Percentiles rank a stretch among this genome's conserved stretches.
These are phyloP conservation scores for Odontamblyopus lacepedii DNA, from an alignment of 2,797 vertebrate species.

Conservation along the genomic window DNA sequence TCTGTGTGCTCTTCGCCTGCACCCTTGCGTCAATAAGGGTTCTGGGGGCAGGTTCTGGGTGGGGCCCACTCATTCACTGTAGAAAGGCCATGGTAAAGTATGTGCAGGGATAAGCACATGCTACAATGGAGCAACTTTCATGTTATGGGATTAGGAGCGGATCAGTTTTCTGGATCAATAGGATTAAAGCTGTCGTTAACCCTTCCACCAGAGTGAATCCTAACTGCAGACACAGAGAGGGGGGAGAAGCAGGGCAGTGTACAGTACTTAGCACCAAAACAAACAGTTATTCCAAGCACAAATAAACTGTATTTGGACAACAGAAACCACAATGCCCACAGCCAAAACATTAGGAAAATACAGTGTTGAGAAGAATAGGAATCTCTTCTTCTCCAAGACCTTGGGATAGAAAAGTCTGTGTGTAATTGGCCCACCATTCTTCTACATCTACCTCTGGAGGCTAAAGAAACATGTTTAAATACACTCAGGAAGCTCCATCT, in stretches of 20 bases:
- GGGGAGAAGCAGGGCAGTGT: conserved; percentile 20
- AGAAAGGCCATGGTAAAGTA: conserved; percentile 23
- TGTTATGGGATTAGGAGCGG: conserved; percentile 56
- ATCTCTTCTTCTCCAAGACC: conserved; percentile 18
- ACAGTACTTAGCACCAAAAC: conserved; percentile 23
- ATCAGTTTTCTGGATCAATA: conserved; percentile 58
- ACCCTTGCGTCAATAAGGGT: conserved; percentile 25
- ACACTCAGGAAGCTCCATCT: conserved; percentile 8
- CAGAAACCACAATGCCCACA: conserved; percentile 38
- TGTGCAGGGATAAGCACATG: conserved; percentile 1
- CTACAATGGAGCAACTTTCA: conserved; percentile 44
- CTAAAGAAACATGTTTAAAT: conserved; percentile 15
- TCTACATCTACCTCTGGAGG: conserved; percentile 21
- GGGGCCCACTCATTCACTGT: conserved; percentile 4
- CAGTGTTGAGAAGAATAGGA: conserved; percentile 15
- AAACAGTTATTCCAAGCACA: conserved; percentile 41
- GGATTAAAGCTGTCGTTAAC: conserved; percentile 60
- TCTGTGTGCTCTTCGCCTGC: conserved; percentile 9
- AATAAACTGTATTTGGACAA: conserved; percentile 44
- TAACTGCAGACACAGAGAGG: conserved; percentile 18
- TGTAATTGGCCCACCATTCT: conserved; percentile 44
- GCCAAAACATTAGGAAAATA: conserved; percentile 28
- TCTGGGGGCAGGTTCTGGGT: conserved; percentile 8
- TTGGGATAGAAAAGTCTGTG: conserved; percentile 39
- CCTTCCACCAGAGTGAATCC: conserved; percentile 28